phyloP scores from a whole-genome alignment of 1,140 invertebrate species.

The Zaprionus camerounensis region DNA sequence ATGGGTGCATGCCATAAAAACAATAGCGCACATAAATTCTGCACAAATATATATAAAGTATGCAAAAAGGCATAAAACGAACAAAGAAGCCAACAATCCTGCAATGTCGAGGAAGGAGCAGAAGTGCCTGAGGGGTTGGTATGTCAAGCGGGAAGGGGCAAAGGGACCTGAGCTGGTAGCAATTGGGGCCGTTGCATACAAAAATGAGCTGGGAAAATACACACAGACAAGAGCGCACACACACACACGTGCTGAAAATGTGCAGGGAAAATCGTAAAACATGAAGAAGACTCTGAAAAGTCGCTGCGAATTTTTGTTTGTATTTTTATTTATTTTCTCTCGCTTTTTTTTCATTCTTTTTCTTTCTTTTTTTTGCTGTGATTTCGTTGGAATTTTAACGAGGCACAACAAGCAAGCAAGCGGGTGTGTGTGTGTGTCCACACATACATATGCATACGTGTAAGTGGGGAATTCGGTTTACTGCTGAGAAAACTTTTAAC shows the following conservation, averaged over 20 bases:
- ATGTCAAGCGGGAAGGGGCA: slow-evolving; percentile 14
- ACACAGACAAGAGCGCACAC: slow-evolving; percentile 26
- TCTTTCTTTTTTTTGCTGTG: slow-evolving; percentile 53
- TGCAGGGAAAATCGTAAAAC: slow-evolving; percentile 70
- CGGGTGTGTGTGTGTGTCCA: slow-evolving; percentile 16
- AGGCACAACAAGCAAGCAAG: slow-evolving; percentile 40
- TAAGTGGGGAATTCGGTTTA: slow-evolving; percentile 9
- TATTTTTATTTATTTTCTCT: slow-evolving; percentile 23
- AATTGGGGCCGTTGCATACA: slow-evolving; percentile 31
- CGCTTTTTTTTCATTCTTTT: neutral
- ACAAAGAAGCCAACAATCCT: slow-evolving; percentile 47
- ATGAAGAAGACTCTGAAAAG: slow-evolving; percentile 63
- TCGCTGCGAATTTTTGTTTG: slow-evolving; percentile 50
- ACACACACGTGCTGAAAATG: slow-evolving; percentile 28
- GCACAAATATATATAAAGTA: slow-evolving; percentile 82
- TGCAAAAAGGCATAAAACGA: slow-evolving; percentile 79
- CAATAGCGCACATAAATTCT: slow-evolving; percentile 83
- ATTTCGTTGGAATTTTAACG: slow-evolving; percentile 76
- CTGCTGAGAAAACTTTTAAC: neutral
- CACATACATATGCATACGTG: slow-evolving; percentile 3
- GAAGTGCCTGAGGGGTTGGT: neutral
- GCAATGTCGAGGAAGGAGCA: neutral
- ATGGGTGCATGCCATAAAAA: slow-evolving; percentile 84
- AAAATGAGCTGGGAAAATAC: slow-evolving; percentile 39
- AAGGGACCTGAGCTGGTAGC: slow-evolving; percentile 1